phyloP scores from a whole-genome alignment of 2,888 invertebrate species.

The Smittia aterrima region DNA sequence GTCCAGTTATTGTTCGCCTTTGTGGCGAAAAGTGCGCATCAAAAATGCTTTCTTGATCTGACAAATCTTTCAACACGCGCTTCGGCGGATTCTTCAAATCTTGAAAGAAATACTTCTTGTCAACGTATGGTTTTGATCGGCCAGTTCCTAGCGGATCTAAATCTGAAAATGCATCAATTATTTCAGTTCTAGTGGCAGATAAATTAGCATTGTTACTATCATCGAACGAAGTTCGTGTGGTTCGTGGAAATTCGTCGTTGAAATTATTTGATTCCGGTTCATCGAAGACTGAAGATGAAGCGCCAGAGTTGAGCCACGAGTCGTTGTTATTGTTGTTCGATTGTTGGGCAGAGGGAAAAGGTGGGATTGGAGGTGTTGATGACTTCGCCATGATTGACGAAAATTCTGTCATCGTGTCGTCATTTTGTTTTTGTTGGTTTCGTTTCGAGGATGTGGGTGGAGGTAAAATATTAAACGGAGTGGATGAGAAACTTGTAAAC shows the following conservation, averaged over 20 bases:
- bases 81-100: constrained; percentile 93
- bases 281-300: constrained; percentile 24
- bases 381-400: constrained; percentile 28
- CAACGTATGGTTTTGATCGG: constrained; percentile 86
- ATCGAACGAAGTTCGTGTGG: constrained; percentile 49
- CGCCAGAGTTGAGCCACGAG: constrained; percentile 37
- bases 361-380: constrained; percentile 30
- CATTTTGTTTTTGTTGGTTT: constrained; percentile 18
- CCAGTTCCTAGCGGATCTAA: constrained; percentile 91
- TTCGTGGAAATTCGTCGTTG: constrained; percentile 44
- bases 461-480: constrained; percentile 42
- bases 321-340: constrained; percentile 35
- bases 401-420: not conserved
- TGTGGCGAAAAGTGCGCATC: constrained; percentile 43
- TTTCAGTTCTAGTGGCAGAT: constrained; percentile 51
- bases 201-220: constrained; percentile 44
- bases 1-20: not conserved
- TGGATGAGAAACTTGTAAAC: constrained; percentile 60
- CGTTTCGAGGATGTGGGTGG: constrained; percentile 29
- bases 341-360: constrained; percentile 20
- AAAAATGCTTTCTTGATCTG: constrained; percentile 47
- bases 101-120: constrained; percentile 95
- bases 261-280: constrained; percentile 22
- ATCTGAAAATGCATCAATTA: constrained; percentile 86
- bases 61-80: constrained; percentile 83